Conservation (phyloP, 23 tunicate genomes). For the Clavelina lepadiformis region DNA sequence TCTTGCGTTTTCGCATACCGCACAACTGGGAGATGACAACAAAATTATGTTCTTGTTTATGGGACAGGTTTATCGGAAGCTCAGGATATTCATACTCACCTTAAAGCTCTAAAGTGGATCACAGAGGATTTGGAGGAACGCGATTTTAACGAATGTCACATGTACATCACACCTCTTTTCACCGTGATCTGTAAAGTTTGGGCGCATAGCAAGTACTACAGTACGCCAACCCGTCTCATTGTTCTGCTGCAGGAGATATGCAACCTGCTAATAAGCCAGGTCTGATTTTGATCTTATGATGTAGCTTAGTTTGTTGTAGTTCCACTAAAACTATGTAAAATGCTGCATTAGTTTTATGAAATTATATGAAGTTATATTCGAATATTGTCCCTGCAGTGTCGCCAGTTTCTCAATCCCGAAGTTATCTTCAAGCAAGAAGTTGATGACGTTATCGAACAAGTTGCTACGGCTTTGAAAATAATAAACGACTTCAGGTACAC, state of each 20-base stretch:
- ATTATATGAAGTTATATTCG: too few species aligned
- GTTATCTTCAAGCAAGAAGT: slow-evolving; percentile 87
- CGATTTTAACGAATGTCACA: slow-evolving; percentile 55
- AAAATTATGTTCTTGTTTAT: too few species aligned
- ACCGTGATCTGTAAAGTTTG: slow-evolving; percentile 64
- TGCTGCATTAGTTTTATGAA: too few species aligned
- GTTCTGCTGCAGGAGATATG: slow-evolving; percentile 86
- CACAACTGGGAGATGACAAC: too few species aligned
- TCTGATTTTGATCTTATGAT: too few species aligned
- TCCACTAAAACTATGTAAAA: too few species aligned
- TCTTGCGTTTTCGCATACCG: too few species aligned
- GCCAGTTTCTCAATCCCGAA: slow-evolving; percentile 71
- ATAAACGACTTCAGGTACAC: slow-evolving; percentile 56
- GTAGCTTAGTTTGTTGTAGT: too few species aligned
- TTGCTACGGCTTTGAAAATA: slow-evolving; percentile 48
- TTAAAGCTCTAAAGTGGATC: slow-evolving; percentile 79
- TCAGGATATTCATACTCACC: slow-evolving; percentile 61
- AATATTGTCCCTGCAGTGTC: slow-evolving; percentile 66
- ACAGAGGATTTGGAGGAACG: slow-evolving; percentile 80
- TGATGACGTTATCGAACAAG: slow-evolving; percentile 70
- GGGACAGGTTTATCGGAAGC: slow-evolving; percentile 65
- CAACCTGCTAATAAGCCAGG: slow-evolving; percentile 83
- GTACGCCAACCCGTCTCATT: slow-evolving; percentile 59
- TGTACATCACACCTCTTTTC: slow-evolving; percentile 58
- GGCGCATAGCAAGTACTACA: slow-evolving; percentile 77